Percentiles rank a stretch among this genome's conserved stretches.
Evolutionary conservation across 2,797 vertebrate species (phyloP).

Genomic region (Pteropus rufus): DNA sequence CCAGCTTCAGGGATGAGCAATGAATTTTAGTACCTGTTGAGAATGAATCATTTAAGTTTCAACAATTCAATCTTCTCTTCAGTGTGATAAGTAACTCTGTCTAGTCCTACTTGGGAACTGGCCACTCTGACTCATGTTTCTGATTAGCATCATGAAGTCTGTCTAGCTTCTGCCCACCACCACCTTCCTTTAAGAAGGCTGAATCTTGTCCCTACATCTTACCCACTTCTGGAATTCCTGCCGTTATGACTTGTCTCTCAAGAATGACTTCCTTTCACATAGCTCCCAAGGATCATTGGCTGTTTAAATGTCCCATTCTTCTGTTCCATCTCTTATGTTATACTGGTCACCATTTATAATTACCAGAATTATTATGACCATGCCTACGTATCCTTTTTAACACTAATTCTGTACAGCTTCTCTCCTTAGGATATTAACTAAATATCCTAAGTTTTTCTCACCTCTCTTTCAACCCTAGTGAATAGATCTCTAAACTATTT

Average conservation of each 20-base stretch:
- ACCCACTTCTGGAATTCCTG: not conserved
- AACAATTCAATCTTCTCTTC: not conserved
- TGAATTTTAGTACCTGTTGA: not conserved
- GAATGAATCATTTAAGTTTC: not conserved
- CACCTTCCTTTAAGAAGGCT: not conserved
- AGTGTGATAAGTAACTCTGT: not conserved
- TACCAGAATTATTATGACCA: not conserved
- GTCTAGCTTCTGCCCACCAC: not conserved
- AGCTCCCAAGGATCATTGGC: not conserved
- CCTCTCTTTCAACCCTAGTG: not conserved
- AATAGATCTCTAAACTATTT: not conserved
- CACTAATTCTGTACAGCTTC: not conserved
- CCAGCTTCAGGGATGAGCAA: not conserved
- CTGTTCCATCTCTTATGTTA: not conserved
- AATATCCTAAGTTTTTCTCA: not conserved
- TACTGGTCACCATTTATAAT: not conserved
- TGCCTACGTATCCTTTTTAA: not conserved
- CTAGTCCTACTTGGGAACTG: not conserved
- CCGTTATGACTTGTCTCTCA: not conserved
- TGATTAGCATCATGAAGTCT: not conserved
- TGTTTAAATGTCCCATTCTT: not conserved
- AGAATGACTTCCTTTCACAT: not conserved
- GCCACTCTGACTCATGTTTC: not conserved
- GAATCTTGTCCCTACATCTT: not conserved
- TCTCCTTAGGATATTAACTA: not conserved